Evolutionary conservation across 1,140 invertebrate species (phyloP), one percentile per base, ranked within the genome.

Genomic region (Vollenhovia emeryi): DNA sequence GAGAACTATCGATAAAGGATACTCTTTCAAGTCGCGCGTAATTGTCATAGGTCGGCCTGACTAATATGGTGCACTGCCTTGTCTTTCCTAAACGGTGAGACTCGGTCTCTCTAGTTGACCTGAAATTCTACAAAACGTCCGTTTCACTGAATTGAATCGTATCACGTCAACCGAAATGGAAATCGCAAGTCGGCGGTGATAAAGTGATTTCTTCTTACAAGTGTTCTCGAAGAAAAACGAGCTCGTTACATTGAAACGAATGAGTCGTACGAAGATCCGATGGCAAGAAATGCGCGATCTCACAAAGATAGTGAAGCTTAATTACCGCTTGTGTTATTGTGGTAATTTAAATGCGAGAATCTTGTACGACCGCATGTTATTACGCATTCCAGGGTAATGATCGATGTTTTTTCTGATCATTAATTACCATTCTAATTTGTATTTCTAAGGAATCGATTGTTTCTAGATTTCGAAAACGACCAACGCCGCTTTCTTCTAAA

Each of bases 171-270:
- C 18, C 18, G 18, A 71, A 80, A 80, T 71, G 36, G 36, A n/a
- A 36, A 57, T 80, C 13, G 24, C 36, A 15, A 52, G 6, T 80
- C 2, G 9, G 11, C 11, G 18, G 21, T 80, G 11, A 80, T 69
- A 71, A 80, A 80, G 33, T 30, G 33, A 71, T 57, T 57, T 80
- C 45, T 43, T 79, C 8, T 80, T 80, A 57, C 15, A 43, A 2
- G 18, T 71, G 48, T 48, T 30, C 5, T 15, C 11, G 9, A 55
- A 33, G 11, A 30, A 13, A 80, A 69, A 55, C 33, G 0, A 55
- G 21, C 18, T 4, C 5, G 21, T 36, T 50, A 13, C 15, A 40
- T 50, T 6, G n/a, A 50, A 45, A 43, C 6, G 3, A 62, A 45
- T 45, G 5, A 45, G 0, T 76, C 60, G 6, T 60, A 27, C 21